A percentile compares a stretch with the other conserved stretches of the same genome.
These are phyloP conservation scores for Hemaris fuciformis DNA, from an alignment of 2,888 invertebrate genomes.

Conservation along the genomic window DNA sequence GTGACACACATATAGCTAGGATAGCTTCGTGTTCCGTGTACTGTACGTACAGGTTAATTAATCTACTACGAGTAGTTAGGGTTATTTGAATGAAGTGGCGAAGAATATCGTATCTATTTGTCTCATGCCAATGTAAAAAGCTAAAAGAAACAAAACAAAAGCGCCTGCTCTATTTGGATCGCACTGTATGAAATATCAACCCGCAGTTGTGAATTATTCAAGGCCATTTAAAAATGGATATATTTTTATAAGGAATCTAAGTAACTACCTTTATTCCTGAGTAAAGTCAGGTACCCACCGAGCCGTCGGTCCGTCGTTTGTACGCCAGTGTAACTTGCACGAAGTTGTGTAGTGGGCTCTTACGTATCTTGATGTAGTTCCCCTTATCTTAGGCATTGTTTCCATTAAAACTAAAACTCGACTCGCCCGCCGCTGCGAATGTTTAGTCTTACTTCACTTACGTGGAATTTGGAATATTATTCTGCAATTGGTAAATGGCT, in stretches of 20 bases:
- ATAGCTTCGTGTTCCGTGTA: no score
- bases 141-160: no score
- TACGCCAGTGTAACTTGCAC: constrained; percentile 23
- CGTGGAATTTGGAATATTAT: constrained; percentile 29
- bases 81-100: no score
- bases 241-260: neutral
- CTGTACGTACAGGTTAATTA: no score
- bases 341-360: constrained; percentile 53
- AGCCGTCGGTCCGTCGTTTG: neutral
- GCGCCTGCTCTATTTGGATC: no score
- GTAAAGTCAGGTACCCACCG: neutral
- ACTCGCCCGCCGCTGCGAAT: constrained; percentile 11
- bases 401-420: constrained; percentile 35
- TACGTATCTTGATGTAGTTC: constrained; percentile 58
- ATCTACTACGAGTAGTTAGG: no score
- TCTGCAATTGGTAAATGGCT: constrained; percentile 14
- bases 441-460: constrained; percentile 20
- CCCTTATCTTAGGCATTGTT: constrained; percentile 55
- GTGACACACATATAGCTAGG: no score
- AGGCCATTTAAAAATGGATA: neutral
- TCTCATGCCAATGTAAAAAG: no score
- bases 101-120: no score
- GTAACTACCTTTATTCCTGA: neutral
- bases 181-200: no score
- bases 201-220: no score